phyloP scores from a whole-genome alignment of 2,888 invertebrate species.

The Cartodere bifasciata region DNA sequence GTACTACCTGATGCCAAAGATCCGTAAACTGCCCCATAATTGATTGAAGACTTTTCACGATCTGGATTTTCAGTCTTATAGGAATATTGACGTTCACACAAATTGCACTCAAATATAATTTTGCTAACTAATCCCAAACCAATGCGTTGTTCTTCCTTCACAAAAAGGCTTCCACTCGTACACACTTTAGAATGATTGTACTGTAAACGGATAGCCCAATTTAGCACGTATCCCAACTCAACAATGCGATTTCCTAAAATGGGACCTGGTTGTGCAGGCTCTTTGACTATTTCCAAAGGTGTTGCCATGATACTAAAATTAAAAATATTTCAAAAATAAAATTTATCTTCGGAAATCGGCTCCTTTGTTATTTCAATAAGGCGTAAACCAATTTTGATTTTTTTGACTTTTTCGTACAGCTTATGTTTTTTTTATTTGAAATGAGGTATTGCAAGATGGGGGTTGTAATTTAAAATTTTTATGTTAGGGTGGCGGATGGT shows the following conservation, averaged over 20 bases:
- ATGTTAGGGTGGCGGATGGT: no score
- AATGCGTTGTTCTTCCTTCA: constrained; percentile 4
- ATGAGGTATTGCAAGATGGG: no score
- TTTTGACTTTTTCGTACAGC: no score
- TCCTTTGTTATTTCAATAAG: no score
- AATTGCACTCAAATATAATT: constrained; percentile 1
- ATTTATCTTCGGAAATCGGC: no score
- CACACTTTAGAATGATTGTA: constrained; percentile 9
- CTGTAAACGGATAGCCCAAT: constrained; percentile 7
- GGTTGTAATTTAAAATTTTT: no score
- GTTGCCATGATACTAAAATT: no score
- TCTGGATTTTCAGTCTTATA: constrained; percentile 6
- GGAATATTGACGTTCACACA: not conserved
- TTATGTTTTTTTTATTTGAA: no score
- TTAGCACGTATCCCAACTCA: constrained; percentile 9
- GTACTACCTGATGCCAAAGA: constrained; percentile 9
- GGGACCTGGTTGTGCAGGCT: not conserved
- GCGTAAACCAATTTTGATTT: no score
- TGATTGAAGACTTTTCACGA: not conserved
- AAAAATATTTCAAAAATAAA: no score
- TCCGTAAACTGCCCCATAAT: constrained; percentile 9
- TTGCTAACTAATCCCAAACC: not conserved
- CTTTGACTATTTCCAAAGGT: no score
- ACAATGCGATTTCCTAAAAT: constrained; percentile 10
- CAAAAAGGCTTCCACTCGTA: constrained; percentile 4